Evolutionary conservation across 2,888 invertebrate species (phyloP).

Genomic region (Drosophila pseudotakahashii): DNA sequence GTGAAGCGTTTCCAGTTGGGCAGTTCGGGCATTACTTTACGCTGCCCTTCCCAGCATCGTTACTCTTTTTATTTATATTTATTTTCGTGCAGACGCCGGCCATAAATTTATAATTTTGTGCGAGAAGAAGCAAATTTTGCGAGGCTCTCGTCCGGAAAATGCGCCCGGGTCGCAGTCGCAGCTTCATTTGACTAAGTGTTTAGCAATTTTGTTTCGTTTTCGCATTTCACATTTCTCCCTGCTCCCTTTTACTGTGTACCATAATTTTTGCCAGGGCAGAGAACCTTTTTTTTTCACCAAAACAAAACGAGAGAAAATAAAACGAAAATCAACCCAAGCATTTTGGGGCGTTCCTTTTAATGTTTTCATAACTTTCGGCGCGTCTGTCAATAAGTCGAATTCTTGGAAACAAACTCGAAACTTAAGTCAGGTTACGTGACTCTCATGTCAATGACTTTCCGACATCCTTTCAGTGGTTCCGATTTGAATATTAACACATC

Average conservation of each 20-base stretch:
- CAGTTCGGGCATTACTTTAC: constrained; percentile 6
- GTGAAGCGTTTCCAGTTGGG: constrained; percentile 54
- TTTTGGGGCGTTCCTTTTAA: constrained; percentile 54
- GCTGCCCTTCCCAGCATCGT: constrained; percentile 13
- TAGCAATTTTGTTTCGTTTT: constrained; percentile 51
- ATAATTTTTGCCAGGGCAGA: constrained; percentile 13
- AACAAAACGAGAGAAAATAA: neutral
- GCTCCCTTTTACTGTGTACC: constrained; percentile 9
- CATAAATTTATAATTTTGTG: constrained; percentile 68
- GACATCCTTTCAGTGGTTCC: constrained; percentile 38
- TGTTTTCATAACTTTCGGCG: constrained; percentile 72
- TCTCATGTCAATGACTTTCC: constrained; percentile 64
- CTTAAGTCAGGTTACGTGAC: constrained; percentile 71
- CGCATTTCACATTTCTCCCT: constrained; percentile 22
- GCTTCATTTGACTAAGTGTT: constrained; percentile 57
- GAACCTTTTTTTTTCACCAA: constrained; percentile 21
- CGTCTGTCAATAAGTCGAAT: constrained; percentile 58
- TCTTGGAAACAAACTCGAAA: constrained; percentile 44
- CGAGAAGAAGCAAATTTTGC: constrained; percentile 59
- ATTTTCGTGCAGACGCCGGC: constrained; percentile 54
- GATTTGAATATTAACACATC: constrained; percentile 73
- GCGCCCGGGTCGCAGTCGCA: constrained; percentile 37
- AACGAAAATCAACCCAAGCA: neutral
- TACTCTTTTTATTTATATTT: constrained; percentile 36
- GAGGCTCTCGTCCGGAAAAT: constrained; percentile 70